Evolutionary conservation across 2,113 vertebrate genomes (phyloP).

Genomic region (Phodopus roborovskii): DNA sequence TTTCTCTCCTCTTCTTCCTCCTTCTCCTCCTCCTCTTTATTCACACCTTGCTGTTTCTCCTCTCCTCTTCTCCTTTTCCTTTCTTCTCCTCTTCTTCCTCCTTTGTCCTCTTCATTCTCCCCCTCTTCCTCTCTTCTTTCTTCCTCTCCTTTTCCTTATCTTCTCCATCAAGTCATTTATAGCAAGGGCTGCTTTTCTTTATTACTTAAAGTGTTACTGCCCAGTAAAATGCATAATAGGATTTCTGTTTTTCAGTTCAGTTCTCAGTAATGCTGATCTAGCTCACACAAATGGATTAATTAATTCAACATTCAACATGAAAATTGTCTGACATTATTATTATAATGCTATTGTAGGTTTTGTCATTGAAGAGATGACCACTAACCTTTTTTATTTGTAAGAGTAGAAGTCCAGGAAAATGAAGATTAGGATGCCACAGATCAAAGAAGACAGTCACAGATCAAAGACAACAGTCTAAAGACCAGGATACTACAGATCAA

Average conservation of each 20-base stretch:
- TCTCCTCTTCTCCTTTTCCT: neutral
- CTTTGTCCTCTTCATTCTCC: neutral
- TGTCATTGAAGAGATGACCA: neutral
- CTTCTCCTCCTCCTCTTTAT: too few relatives aligned
- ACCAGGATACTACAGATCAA: neutral
- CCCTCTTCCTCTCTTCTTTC: neutral
- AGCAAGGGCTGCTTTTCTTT: neutral
- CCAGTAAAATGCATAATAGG: neutral
- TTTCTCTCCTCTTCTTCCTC: fast-evolving
- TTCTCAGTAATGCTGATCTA: constrained; percentile 6
- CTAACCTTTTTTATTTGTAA: constrained; percentile 9
- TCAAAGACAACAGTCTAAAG: neutral
- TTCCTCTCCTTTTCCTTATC: neutral
- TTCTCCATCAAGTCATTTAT: neutral
- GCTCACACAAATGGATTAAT: neutral
- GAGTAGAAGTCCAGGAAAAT: neutral
- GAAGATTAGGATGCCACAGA: neutral
- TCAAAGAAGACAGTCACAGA: neutral
- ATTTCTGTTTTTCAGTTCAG: neutral
- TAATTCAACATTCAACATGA: neutral
- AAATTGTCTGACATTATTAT: neutral
- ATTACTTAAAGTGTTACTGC: constrained; percentile 18
- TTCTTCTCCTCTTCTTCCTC: neutral
- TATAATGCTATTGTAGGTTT: neutral
- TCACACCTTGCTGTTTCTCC: too few relatives aligned